Base-by-base conservation (phyloP, 2,888 invertebrate genomes). In the Antitype chi region DNA sequence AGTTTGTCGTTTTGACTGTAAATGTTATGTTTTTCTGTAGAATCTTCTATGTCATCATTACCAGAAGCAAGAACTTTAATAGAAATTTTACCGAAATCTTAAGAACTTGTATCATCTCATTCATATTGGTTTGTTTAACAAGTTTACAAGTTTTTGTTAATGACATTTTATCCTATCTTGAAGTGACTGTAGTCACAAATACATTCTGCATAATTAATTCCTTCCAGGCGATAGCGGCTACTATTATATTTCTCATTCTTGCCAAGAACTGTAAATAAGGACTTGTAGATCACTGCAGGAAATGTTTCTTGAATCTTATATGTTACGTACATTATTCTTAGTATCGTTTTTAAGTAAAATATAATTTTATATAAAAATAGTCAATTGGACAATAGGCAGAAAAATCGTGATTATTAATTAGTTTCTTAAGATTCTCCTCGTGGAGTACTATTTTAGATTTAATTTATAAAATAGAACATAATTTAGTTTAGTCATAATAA, bases 71-170 rank as follows among this genome's bases (percentile, higher is more conserved):
- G 0, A 80, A 76, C 0, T 17, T 47, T 6, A 77, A 80, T 4
- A 80, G 76, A 17, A 80, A 85, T 11, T 71, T 85, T 11, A 25
- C 70, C 23, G 74, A 85, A 20, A 74, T 90, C 5, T 59, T 91
- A 13, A 88, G 83, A 62, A 90, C 84, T 17, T 86, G 85, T 78
- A 23, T 91, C 0, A 90, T 95, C 0, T 91, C 92, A 0, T 94
- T 93, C 32, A 85, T 93, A 13, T 84, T 95, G 28, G 89, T 95
- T 3, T 90, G 90, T 47, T 90, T 94, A 9, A 90, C 93, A 0
- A 93, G 94, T 85, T 78, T 94, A 11, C 95, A 95, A 85, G 92
- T 95, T 2, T 88, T 95, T 4, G 11, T 92, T 0, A 93, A 91
- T 0, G 95, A 95, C 81, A 71, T 95, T 3, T 78, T 90, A 1